Percentiles rank a stretch among this genome's conserved stretches.
Conservation (phyloP, 2,797 vertebrate species). For the Malurus leucopterus region DNA sequence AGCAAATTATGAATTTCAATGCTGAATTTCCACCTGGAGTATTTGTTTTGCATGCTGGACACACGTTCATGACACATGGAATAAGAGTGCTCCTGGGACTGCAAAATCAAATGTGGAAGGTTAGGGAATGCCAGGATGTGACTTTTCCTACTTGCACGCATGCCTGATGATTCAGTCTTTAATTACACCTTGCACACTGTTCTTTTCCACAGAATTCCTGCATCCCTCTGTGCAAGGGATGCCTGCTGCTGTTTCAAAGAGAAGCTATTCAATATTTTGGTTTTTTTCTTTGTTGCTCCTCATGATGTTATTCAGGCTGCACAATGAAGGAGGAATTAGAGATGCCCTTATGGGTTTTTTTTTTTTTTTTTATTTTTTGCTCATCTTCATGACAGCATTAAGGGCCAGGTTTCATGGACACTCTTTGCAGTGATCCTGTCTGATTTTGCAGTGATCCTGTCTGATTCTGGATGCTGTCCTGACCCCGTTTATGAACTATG, state of each 20-base stretch:
- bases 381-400: not conserved
- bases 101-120: not conserved
- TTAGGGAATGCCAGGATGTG: not conserved
- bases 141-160: not conserved
- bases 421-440: not conserved
- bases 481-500: accelerated
- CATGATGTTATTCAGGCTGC: not conserved
- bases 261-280: not conserved
- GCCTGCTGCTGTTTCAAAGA: not conserved
- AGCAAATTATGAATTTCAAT: not conserved
- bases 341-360: not conserved
- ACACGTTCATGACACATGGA: not conserved
- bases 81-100: not conserved
- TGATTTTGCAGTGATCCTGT: not conserved
- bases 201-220: slow-evolving; percentile 6
- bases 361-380: not conserved
- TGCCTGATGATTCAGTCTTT: not conserved
- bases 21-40: not conserved
- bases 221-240: not conserved
- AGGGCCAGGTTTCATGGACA: not conserved
- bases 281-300: not conserved
- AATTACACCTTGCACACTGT: not conserved
- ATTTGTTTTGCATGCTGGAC: not conserved
- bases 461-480: not conserved
- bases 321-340: not conserved